Base-by-base conservation (phyloP, 2,113 vertebrate genomes). In the Bothrops jararaca region DNA sequence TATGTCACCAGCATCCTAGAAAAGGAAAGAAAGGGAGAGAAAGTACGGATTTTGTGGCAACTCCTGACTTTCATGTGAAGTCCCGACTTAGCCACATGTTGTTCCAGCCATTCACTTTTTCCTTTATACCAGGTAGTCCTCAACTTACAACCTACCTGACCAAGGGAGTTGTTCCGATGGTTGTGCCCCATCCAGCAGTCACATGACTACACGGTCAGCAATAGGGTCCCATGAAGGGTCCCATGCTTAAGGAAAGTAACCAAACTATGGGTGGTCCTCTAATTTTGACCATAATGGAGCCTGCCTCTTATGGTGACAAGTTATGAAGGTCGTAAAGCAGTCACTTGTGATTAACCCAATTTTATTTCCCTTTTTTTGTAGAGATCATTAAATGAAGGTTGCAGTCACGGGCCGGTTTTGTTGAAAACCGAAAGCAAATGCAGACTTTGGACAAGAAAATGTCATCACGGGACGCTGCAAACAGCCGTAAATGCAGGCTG, bases 1-100 rank as follows among this genome's bases (percentile, higher is more conserved):
- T 97, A 96, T 94, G 97, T 98, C 91, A 97, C 98, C 58, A 99
- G 3, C 42, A 99, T 95, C 97, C 98, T 99, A 96, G 48, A 88
- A 91, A 57, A 57, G 23, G 50, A 8, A 0, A 9, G 9, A 3
- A 29, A n/a, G 89, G 50, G 45, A 64, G 42, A 42, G 5, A 0
- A 0, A 45, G 8, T 64, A 2, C 22, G 4, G 11, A 86, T 12
- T n/a, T 2, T 57, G 24, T 45, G 85, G 9, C 22, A 12, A 0
- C 13, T 1, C 85, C 58, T 69, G 50, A 23, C 56, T 50, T 87
- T 53, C 15, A 57, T 3, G 9, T 22, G 23, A 39, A 85, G 2
- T 34, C 56, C 48, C 45, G 45, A 12, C 24, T n/a, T n/a, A 85
- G 24, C 9, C 12, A 34, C 2, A 3, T 74, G 48, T 54, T 57